phyloP scores from a whole-genome alignment of 2,113 vertebrate genomes.

The Pycnonotus jocosus region DNA sequence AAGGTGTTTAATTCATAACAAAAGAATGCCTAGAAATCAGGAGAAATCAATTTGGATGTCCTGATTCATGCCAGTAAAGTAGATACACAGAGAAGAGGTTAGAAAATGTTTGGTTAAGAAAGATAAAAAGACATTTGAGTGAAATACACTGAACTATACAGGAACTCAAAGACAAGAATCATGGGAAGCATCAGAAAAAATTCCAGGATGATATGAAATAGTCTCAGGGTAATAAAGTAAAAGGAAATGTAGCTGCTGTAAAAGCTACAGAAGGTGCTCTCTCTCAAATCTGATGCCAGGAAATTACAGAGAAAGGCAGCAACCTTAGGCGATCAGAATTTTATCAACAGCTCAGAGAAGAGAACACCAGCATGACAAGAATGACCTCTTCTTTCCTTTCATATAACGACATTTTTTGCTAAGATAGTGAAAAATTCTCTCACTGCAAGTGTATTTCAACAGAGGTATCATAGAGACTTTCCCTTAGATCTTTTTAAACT shows the following conservation, averaged over 20 bases:
- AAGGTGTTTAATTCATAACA: background rate
- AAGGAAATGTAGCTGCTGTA: background rate
- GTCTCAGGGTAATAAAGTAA: background rate
- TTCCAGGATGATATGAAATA: background rate
- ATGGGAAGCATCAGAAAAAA: background rate
- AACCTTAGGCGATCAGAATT: background rate
- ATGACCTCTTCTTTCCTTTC: constrained; percentile 28
- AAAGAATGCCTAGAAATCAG: background rate
- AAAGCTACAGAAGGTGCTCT: background rate
- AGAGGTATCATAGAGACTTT: background rate
- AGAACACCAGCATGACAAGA: constrained; percentile 14
- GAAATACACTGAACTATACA: background rate
- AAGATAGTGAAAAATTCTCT: background rate
- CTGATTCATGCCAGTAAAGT: background rate
- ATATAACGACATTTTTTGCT: constrained; percentile 1
- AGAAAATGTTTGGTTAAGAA: background rate
- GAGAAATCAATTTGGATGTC: background rate
- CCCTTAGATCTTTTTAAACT: background rate
- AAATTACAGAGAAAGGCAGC: constrained; percentile 25
- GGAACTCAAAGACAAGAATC: background rate
- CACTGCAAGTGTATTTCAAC: background rate
- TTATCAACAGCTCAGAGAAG: background rate
- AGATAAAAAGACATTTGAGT: background rate
- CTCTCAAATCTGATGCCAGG: background rate
- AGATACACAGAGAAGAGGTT: background rate